Conservation (phyloP, 2,888 invertebrate species). For the Osedax fenrisi region DNA sequence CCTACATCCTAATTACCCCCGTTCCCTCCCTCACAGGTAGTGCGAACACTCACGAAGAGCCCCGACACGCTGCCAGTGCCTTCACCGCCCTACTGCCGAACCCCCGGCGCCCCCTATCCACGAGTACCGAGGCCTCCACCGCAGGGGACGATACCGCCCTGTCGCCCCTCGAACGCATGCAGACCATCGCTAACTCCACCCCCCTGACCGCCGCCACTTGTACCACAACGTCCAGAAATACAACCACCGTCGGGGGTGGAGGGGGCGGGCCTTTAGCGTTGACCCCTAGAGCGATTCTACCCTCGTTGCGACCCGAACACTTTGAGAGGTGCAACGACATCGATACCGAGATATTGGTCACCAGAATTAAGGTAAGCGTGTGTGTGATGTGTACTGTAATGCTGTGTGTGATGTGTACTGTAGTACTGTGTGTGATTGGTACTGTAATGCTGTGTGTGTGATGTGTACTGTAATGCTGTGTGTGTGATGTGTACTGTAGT, state of each 20-base stretch:
- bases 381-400: no score
- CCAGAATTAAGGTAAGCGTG: slow-evolving; percentile 54
- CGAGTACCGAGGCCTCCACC: slow-evolving; percentile 28
- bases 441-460: no score
- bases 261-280: slow-evolving; percentile 35
- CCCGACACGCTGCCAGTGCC: slow-evolving; percentile 52
- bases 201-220: slow-evolving; percentile 63
- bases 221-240: slow-evolving; percentile 52
- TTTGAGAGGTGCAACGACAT: slow-evolving; percentile 93
- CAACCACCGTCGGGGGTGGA: slow-evolving; percentile 48
- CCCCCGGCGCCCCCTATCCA: slow-evolving; percentile 58
- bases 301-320: slow-evolving; percentile 94
- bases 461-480: no score
- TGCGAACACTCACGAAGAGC: neutral
- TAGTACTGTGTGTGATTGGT: no score
- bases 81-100: slow-evolving; percentile 56
- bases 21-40: neutral
- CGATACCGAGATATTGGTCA: slow-evolving; percentile 94
- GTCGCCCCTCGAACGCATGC: slow-evolving; percentile 89
- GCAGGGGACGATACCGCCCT: slow-evolving; percentile 65
- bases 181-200: slow-evolving; percentile 88
- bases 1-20: no score
- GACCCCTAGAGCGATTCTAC: slow-evolving; percentile 80
- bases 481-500: no score
- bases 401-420: no score